Evolutionary conservation across 2,113 vertebrate genomes (phyloP), one percentile per base, ranked within the genome.

Genomic region (Hydrolagus affinis): DNA sequence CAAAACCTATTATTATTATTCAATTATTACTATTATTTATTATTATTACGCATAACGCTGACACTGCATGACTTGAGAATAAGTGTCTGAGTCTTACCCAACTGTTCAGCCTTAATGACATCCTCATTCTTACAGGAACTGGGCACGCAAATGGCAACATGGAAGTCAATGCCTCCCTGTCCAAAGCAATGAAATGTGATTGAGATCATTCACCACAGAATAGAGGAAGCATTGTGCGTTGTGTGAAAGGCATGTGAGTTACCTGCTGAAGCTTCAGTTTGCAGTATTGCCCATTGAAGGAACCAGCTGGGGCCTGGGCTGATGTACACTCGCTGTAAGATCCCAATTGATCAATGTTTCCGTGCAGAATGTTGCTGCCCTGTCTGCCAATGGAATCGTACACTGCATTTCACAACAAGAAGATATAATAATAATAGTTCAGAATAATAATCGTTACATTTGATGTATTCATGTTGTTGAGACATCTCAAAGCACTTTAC

Each of bases 381-480:
- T 92, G 88, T 89, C 96, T 96, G 73, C 95, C 95, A 56, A 92
- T 89, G 0, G 95, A 90, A 89, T 96, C 95, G 69, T 95, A 96
- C 95, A 95, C 95, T 96, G 89, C 23, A 87, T 83, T 66, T 32
- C 25, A 14, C 25, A 86, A 77, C 57, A 71, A 14, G 68, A 7
- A 72, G 21, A 71, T 56, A 56, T 10, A 85, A 44, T 44, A 44
- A 6, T 44, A 44, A 44, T 44, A 44, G 44, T 44, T 44, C 44
- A 44, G 1, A 44, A 44, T 44, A 44, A 44, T 44, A 44, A 44
- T 44, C 44, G 2, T 44, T 44, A 6, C 44, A 6, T 44, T 44
- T 44, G 44, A 44, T 44, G 44, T 44, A 44, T 3, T 44, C 44
- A 44, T 6, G 44, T 44, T 6, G 44, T 44, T 44, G 44, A 44